Conservation (phyloP, 53 echinoderm and acorn worm species). For the Patiria pectinifera region DNA sequence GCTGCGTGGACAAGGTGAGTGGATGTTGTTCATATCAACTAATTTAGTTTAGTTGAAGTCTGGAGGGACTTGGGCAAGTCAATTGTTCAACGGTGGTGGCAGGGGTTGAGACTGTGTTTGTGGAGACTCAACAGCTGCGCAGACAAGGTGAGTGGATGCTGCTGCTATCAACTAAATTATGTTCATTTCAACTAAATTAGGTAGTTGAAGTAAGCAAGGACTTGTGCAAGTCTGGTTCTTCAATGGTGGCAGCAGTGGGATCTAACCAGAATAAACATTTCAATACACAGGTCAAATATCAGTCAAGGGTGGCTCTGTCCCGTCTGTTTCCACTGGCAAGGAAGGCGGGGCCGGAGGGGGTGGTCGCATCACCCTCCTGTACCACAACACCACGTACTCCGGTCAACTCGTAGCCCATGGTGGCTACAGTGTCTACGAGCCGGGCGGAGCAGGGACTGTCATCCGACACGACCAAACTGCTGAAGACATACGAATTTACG, state of each 20-base stretch:
- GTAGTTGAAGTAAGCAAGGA: not conserved
- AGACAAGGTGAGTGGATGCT: slow-evolving; percentile 43
- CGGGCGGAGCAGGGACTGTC: slow-evolving; percentile 90
- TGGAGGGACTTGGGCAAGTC: slow-evolving; percentile 51
- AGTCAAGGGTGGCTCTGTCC: slow-evolving; percentile 53
- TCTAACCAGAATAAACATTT: too few species aligned
- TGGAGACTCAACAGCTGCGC: slow-evolving; percentile 44
- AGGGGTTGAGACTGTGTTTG: slow-evolving; percentile 77
- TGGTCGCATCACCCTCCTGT: slow-evolving; percentile 74
- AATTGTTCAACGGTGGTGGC: slow-evolving; percentile 70
- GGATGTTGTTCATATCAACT: not conserved
- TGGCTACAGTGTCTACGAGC: slow-evolving; percentile 74
- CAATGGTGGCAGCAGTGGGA: too few species aligned
- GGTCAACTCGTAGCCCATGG: slow-evolving; percentile 68
- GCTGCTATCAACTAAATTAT: not conserved
- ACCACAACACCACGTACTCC: slow-evolving; percentile 68
- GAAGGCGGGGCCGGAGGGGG: slow-evolving; percentile 86
- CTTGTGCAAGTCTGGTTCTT: too few species aligned
- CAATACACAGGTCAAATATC: slow-evolving; percentile 45
- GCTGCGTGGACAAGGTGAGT: slow-evolving; percentile 67
- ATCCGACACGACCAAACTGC: slow-evolving; percentile 49
- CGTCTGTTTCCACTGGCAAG: slow-evolving; percentile 28
- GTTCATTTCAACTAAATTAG: not conserved
- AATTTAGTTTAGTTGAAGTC: not conserved
- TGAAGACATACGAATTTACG: slow-evolving; percentile 37